These are phyloP conservation scores for Natator depressus DNA, from an alignment of 2,113 vertebrate species.

Conservation along the genomic window DNA sequence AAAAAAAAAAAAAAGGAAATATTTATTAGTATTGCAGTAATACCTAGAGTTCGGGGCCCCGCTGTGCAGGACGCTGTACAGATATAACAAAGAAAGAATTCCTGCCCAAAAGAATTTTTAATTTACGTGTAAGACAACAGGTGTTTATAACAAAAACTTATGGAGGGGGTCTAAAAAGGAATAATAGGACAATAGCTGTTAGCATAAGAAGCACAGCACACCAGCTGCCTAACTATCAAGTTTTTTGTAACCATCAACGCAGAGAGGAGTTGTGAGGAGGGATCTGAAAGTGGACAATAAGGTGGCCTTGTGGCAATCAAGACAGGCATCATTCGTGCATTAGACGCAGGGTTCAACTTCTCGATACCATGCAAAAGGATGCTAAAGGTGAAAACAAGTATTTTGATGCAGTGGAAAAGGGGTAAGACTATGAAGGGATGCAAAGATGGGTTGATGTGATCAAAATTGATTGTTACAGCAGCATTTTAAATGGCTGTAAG, in stretches of 20 bases:
- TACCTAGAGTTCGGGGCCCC: not conserved
- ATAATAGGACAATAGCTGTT: not conserved
- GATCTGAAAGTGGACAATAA: not conserved
- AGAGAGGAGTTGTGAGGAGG: not conserved
- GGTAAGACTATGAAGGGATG: too few relatives aligned
- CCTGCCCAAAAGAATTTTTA: not conserved
- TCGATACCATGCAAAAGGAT: too few relatives aligned
- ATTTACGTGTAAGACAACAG: not conserved
- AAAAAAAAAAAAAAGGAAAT: not conserved
- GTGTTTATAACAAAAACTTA: not conserved
- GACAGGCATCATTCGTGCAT: not conserved
- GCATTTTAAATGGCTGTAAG: too few relatives aligned
- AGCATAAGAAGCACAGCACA: not conserved
- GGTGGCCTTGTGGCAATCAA: fast-evolving
- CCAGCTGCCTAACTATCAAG: not conserved
- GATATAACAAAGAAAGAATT: not conserved
- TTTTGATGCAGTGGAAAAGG: too few relatives aligned
- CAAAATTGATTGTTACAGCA: too few relatives aligned
- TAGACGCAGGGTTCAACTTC: too few relatives aligned
- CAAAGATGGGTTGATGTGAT: too few relatives aligned
- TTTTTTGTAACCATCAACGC: not conserved
- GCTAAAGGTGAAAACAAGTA: too few relatives aligned
- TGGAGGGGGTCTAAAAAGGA: not conserved
- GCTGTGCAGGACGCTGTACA: not conserved
- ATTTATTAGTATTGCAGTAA: not conserved